A percentile compares a stretch with the other conserved stretches of the same genome.
Evolutionary conservation across 2,888 invertebrate genomes (phyloP).

Genomic region (Galerucella pusilla): DNA sequence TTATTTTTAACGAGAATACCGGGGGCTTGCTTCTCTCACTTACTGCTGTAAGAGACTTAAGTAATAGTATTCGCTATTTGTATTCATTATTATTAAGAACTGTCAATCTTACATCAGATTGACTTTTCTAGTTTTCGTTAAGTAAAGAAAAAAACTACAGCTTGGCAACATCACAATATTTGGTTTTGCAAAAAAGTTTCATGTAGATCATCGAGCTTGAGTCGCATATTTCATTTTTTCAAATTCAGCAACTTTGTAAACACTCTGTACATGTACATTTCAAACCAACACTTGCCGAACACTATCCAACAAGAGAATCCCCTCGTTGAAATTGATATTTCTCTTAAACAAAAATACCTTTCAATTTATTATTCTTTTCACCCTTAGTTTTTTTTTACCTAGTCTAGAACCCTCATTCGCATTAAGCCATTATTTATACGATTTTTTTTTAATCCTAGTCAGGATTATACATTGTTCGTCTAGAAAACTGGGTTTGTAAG

Average conservation of each 20-base stretch:
- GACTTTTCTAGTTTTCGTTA: no score
- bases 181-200: no score
- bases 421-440: conserved; percentile 52
- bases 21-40: no score
- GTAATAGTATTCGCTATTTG: no score
- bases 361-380: conserved; percentile 32
- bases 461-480: conserved; percentile 52
- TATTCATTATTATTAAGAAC: no score
- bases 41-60: no score
- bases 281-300: conserved; percentile 19
- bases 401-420: conserved; percentile 42
- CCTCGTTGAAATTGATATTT: conserved; percentile 27
- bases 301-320: conserved; percentile 18
- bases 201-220: no score
- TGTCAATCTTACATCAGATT: no score
- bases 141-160: no score
- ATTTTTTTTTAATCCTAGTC: conserved; percentile 49
- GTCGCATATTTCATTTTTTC: no score
- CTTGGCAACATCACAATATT: no score
- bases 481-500: conserved; percentile 50
- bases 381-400: conserved; percentile 43
- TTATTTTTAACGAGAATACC: no score
- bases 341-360: conserved; percentile 26
- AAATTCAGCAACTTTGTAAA: background rate
- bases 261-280: background rate